These are phyloP conservation scores for Mya arenaria DNA, from an alignment of 1,140 invertebrate species.

Conservation along the genomic window DNA sequence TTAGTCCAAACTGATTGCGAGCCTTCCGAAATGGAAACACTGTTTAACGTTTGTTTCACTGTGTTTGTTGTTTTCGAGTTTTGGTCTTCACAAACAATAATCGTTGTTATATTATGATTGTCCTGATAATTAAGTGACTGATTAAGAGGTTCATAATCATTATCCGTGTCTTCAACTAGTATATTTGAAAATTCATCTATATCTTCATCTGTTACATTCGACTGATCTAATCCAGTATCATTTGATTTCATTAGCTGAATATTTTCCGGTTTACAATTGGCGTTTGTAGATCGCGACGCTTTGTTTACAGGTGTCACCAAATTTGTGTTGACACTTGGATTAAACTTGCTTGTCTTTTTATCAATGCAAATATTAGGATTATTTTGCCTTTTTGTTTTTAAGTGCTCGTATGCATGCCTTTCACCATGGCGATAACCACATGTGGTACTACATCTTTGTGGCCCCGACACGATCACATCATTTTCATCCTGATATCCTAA, in stretches of 20 bases:
- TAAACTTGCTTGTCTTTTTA: background rate
- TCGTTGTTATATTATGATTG: background rate
- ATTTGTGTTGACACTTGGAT: background rate
- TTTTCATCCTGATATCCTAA: background rate
- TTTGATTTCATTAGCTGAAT: no score
- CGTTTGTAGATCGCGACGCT: no score
- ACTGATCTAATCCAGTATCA: no score
- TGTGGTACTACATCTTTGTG: conserved; percentile 3
- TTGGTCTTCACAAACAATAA: background rate
- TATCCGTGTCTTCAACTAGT: no score
- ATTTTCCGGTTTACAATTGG: no score
- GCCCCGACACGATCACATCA: background rate
- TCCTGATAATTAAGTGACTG: no score
- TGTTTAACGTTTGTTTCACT: background rate
- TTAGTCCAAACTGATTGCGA: background rate
- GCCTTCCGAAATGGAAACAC: background rate
- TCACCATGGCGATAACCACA: conserved; percentile 6
- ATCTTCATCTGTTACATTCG: no score
- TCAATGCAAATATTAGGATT: background rate
- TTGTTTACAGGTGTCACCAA: no score
- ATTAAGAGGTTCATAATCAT: no score
- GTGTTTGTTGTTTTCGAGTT: background rate
- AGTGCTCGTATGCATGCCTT: background rate
- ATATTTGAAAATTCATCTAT: no score
- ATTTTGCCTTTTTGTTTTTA: background rate